phyloP scores from a whole-genome alignment of 2,113 vertebrate genomes.

The Tetraodon nigroviridis region DNA sequence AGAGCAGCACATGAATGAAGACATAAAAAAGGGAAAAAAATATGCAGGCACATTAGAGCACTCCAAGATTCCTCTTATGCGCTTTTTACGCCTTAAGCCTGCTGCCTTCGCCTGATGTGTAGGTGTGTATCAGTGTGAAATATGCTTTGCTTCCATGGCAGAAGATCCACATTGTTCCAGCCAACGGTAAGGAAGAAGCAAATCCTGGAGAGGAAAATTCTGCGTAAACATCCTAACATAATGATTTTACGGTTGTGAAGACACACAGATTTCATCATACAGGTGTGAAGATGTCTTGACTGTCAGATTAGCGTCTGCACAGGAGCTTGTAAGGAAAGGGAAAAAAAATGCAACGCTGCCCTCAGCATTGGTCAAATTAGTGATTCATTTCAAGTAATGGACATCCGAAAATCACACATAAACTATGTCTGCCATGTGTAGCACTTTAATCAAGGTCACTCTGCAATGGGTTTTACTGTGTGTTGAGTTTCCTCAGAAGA shows the following conservation, averaged over 20 bases:
- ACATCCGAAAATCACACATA: no score
- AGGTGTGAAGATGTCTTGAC: slow-evolving; percentile 34
- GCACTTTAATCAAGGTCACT: no score
- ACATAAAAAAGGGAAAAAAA: slow-evolving; percentile 27
- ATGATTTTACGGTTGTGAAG: slow-evolving; percentile 43
- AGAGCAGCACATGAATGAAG: slow-evolving; percentile 29
- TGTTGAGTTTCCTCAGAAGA: no score
- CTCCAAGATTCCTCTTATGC: slow-evolving; percentile 43
- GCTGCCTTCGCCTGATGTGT: slow-evolving; percentile 59
- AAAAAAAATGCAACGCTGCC: no score
- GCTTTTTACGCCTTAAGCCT: slow-evolving; percentile 60
- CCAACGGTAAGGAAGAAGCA: slow-evolving; percentile 41
- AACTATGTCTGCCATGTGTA: no score
- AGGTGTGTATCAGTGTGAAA: slow-evolving; percentile 66
- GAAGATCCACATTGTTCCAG: slow-evolving; percentile 48
- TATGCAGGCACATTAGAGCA: slow-evolving; percentile 32
- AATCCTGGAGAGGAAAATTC: slow-evolving; percentile 11
- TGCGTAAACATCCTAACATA: slow-evolving; percentile 24
- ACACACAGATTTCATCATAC: slow-evolving; percentile 29
- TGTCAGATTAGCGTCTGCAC: neutral
- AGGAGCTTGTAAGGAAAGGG: no score
- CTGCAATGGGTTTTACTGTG: no score
- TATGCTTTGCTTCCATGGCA: slow-evolving; percentile 50
- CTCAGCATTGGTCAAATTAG: no score
- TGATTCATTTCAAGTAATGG: no score